These are phyloP conservation scores for Metalampra italica DNA, from an alignment of 2,888 invertebrate species.

Conservation along the genomic window DNA sequence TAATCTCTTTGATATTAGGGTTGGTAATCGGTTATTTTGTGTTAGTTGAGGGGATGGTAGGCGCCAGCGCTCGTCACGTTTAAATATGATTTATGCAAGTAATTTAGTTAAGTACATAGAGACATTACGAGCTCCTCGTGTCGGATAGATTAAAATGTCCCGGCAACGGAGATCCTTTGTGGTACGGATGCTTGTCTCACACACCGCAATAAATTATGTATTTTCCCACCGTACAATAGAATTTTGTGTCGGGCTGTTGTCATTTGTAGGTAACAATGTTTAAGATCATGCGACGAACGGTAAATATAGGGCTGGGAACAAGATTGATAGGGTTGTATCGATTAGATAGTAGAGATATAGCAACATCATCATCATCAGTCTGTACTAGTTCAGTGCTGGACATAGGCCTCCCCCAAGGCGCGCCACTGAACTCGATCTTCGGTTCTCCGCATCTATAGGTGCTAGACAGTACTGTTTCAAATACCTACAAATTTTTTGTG, in stretches of 20 bases:
- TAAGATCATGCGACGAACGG: conserved; percentile 7
- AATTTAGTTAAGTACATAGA: conserved; percentile 76
- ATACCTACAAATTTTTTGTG: too few species aligned
- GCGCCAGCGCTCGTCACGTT: conserved; percentile 66
- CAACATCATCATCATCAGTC: too few species aligned
- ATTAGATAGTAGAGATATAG: too few species aligned
- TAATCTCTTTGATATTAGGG: conserved; percentile 29
- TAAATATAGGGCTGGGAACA: not conserved
- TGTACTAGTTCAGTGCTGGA: too few species aligned
- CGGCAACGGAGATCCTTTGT: conserved; percentile 43
- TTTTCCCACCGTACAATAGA: conserved; percentile 21
- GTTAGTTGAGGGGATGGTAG: conserved; percentile 25
- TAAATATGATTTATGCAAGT: conserved; percentile 78
- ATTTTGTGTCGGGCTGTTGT: conserved; percentile 17
- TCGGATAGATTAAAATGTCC: conserved; percentile 70
- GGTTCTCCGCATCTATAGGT: too few species aligned
- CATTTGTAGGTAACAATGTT: conserved; percentile 18
- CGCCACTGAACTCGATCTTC: too few species aligned
- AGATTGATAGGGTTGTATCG: not conserved
- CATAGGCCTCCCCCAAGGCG: too few species aligned
- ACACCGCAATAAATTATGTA: conserved; percentile 39
- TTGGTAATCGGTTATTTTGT: conserved; percentile 30
- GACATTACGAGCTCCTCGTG: conserved; percentile 52
- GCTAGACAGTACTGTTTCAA: too few species aligned
- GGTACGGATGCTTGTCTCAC: conserved; percentile 32